These are phyloP conservation scores for Pristionchus maxplancki DNA, from an alignment of 2,888 invertebrate genomes.

Conservation along the genomic window DNA sequence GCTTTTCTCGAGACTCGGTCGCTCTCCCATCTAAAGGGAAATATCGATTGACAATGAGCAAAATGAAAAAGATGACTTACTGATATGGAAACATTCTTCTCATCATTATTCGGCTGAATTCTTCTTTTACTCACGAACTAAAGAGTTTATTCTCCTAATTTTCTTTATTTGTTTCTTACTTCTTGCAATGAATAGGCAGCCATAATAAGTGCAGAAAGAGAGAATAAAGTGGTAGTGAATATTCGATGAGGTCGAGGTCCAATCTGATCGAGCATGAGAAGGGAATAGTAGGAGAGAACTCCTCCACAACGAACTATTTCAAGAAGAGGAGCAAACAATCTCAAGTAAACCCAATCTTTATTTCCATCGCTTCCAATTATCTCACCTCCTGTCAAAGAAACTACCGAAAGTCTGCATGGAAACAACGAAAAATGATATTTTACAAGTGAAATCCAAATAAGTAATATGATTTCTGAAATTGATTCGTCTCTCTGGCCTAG, in stretches of 20 bases:
- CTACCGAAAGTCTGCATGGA: conserved; percentile 73
- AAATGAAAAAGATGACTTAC: not conserved
- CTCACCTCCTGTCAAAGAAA: conserved; percentile 67
- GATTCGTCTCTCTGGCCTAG: not conserved
- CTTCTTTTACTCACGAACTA: not conserved
- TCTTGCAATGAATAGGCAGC: conserved; percentile 54
- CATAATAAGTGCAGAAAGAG: conserved; percentile 61
- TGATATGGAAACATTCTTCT: not conserved
- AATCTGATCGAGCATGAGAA: conserved; percentile 66
- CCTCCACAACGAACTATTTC: conserved; percentile 70
- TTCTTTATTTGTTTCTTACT: not conserved
- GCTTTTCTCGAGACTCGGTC: not conserved
- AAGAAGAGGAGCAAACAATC: conserved; percentile 70
- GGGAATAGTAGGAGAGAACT: conserved; percentile 68
- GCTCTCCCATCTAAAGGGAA: not conserved
- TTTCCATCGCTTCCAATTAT: not conserved
- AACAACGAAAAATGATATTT: conserved; percentile 74
- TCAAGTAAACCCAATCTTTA: conserved; percentile 53
- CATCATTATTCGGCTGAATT: not conserved
- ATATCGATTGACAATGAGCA: not conserved
- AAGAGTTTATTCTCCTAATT: not conserved
- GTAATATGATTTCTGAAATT: conserved; percentile 59
- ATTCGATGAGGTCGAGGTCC: conserved; percentile 72
- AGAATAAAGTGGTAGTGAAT: conserved; percentile 67
- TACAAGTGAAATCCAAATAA: conserved; percentile 70